A percentile compares a stretch with the other conserved stretches of the same genome.
Evolutionary conservation across 30 jellyfish, hydroid and myxozoan genomes (phyloP).

Genomic region (Cassiopea andromeda): DNA sequence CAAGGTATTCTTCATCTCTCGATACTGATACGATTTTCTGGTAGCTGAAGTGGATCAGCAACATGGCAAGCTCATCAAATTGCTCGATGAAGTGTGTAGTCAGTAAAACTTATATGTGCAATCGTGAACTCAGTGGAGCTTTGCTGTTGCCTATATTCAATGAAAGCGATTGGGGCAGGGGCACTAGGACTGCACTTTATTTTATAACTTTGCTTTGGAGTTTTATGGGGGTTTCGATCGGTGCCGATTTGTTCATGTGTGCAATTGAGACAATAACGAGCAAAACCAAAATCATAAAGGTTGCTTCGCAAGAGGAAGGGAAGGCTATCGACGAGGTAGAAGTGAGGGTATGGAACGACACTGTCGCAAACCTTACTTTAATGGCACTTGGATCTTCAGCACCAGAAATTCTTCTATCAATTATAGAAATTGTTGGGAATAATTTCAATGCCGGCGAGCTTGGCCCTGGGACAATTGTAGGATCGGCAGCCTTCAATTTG

Average conservation of each 20-base stretch:
- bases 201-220: slow-evolving; percentile 87
- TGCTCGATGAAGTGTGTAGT: background rate
- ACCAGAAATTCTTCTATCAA: slow-evolving; percentile 96
- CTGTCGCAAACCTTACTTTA: slow-evolving; percentile 95
- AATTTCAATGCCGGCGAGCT: slow-evolving; percentile 94
- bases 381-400: slow-evolving; percentile 99
- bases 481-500: slow-evolving; percentile 97
- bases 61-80: slow-evolving; percentile 3
- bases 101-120: slow-evolving; percentile 28
- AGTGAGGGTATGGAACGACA: slow-evolving; percentile 95
- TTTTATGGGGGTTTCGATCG: slow-evolving; percentile 99
- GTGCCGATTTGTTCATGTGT: slow-evolving; percentile 98
- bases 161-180: slow-evolving; percentile 90
- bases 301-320: slow-evolving; percentile 85
- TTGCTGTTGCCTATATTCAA: slow-evolving; percentile 80
- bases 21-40: background rate
- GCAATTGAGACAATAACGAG: slow-evolving; percentile 96
- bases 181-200: slow-evolving; percentile 73
- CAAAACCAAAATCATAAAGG: slow-evolving; percentile 85
- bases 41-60: background rate
- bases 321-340: slow-evolving; percentile 91
- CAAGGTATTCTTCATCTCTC: background rate
- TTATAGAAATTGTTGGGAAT: slow-evolving; percentile 90
- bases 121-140: slow-evolving; percentile 59
- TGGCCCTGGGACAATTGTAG: slow-evolving; percentile 99